Evolutionary conservation across 2,797 vertebrate genomes (phyloP), one percentile per base, ranked within the genome.

Genomic region (Pogoniulus pusillus): DNA sequence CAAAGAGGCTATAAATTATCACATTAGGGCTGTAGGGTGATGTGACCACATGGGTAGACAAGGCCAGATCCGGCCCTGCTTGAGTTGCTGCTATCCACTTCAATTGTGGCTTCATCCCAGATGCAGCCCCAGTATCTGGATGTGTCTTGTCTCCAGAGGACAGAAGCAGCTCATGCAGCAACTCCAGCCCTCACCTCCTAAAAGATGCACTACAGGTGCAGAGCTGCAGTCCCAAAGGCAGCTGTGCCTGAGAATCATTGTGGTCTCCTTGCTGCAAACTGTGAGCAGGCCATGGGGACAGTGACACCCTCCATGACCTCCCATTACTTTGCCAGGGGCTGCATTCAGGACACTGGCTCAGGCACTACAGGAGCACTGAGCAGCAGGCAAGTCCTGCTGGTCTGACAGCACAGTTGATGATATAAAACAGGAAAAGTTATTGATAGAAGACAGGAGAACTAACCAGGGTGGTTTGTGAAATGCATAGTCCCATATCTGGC

Each of bases 241-340:
- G 35, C 26, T 9, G 1, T 41, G 13, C 43, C 24, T 41, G 17
- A 17, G 24, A 78, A 62, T n/a, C 75, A n/a, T 12, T 13, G 2
- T 26, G 9, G 8, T 45, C 16, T 60, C 35, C 26, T 47, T 80
- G 13, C 16, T 6, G 1, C 32, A 72, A 74, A 41, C 12, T 1
- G 0, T 34, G 30, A 35, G 30, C 0, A 0, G 7, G 39, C 4
- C 39, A 64, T 58, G 1, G 0, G 35, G 12, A 37, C 20, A 32
- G 27, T 26, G 27, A 54, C 20, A 37, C 22, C 7, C 16, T 47
- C 24, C 43, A 71, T 32, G 16, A 41, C 17, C 9, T 18, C 3
- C 2, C 2, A 58, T 13, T 0, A 0, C 11, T 57, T 87, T 5
- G 2, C 8, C 24, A 82, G 35, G 39, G 22, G 2, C 10, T 70